Conservation (phyloP, 92 coral and sea anemone species). For the Meandrina meandrites region DNA sequence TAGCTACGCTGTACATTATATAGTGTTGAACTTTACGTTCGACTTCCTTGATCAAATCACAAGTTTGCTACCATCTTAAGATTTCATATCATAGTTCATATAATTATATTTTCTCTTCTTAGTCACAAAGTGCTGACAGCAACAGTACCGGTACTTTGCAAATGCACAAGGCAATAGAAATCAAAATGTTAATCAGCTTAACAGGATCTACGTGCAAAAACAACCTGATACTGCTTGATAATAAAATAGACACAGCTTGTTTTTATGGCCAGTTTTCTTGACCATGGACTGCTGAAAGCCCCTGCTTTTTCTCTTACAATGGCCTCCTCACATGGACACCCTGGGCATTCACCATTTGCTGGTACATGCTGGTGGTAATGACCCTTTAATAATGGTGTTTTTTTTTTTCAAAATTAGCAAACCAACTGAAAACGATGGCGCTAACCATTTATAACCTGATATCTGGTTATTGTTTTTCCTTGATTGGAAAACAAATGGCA, state of each 20-base stretch:
- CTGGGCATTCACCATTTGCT: not conserved
- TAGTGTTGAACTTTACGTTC: too few relatives aligned
- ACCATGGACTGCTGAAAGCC: not conserved
- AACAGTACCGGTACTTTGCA: not conserved
- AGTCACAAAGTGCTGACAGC: not conserved
- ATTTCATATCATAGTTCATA: not conserved
- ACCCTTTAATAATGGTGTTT: too few relatives aligned
- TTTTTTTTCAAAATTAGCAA: too few relatives aligned
- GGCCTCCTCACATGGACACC: not conserved
- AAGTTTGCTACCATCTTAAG: not conserved
- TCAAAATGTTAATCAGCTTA: not conserved
- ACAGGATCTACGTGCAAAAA: not conserved
- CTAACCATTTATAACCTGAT: too few relatives aligned
- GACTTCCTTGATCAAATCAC: not conserved
- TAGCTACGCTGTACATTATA: too few relatives aligned
- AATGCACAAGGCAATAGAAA: not conserved
- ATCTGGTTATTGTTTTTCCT: too few relatives aligned
- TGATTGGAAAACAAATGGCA: too few relatives aligned
- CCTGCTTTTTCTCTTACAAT: not conserved
- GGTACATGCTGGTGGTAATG: too few relatives aligned
- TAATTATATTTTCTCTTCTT: not conserved
- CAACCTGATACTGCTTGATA: not conserved
- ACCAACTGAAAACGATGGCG: too few relatives aligned
- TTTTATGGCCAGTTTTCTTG: not conserved
- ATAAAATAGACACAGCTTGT: too few relatives aligned